Evolutionary conservation across 2,797 vertebrate species (phyloP).

Genomic region (Columba guinea): DNA sequence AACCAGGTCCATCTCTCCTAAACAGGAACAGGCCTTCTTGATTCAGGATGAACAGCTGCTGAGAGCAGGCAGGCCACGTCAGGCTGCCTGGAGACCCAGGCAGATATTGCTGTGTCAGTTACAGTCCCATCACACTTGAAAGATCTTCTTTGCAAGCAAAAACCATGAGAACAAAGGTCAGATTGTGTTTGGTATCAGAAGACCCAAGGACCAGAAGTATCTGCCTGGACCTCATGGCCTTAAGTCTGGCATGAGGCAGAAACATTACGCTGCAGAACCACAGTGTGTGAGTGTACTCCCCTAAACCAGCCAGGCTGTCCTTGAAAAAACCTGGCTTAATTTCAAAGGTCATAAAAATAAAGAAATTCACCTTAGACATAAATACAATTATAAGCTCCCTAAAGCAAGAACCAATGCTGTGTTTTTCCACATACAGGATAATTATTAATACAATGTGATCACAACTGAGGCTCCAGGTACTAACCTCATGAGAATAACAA

Average conservation of each 20-base stretch:
- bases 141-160: neutral
- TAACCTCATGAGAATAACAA: neutral
- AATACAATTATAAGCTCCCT: neutral
- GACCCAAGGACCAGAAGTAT: neutral
- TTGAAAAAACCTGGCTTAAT: neutral
- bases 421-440: neutral
- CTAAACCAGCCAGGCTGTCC: neutral
- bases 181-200: neutral
- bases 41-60: neutral
- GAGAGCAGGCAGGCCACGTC: neutral
- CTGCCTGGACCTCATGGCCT: neutral
- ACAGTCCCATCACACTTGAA: neutral
- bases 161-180: neutral
- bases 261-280: neutral
- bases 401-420: neutral
- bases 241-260: neutral
- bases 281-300: neutral
- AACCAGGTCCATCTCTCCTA: fast-evolving
- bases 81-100: neutral
- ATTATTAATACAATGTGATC: neutral
- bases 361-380: neutral
- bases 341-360: neutral
- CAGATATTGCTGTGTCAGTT: neutral
- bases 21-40: neutral
- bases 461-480: neutral